phyloP scores from a whole-genome alignment of 2,888 invertebrate genomes.

The Coleophora flavipennella region DNA sequence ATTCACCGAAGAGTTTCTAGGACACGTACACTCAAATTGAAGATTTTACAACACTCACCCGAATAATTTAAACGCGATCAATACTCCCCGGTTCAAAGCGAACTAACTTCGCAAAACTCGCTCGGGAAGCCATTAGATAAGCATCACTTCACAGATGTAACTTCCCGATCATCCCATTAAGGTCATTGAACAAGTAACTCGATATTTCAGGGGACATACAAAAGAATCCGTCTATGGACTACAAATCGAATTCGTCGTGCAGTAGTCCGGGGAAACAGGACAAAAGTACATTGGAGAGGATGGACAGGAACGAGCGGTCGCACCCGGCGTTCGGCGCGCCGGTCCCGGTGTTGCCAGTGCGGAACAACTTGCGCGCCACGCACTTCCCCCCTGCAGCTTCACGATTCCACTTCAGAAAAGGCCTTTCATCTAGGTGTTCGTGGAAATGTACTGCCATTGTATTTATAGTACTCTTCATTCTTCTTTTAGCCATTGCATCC shows the following conservation, averaged over 20 bases:
- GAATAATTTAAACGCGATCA: conserved; percentile 2
- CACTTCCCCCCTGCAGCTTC: conserved; percentile 81
- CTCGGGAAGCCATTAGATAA: conserved; percentile 8
- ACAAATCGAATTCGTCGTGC: conserved; percentile 89
- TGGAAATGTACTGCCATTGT: conserved; percentile 95
- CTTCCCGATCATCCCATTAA: conserved; percentile 1
- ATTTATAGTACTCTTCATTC: conserved; percentile 86
- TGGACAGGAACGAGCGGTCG: conserved; percentile 74
- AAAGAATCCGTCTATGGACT: conserved; percentile 91
- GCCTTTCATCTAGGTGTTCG: conserved; percentile 87
- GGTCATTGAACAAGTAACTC: conserved; percentile 2
- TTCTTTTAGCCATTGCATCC: conserved; percentile 86
- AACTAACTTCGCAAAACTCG: conserved; percentile 3
- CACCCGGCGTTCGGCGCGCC: conserved; percentile 77
- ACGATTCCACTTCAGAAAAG: conserved; percentile 90
- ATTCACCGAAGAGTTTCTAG: too few species aligned
- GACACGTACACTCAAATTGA: too few species aligned
- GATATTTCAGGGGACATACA: conserved; percentile 81
- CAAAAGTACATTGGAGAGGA: conserved; percentile 66
- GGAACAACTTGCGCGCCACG: conserved; percentile 80
- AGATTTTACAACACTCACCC: too few species aligned
- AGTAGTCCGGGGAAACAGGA: conserved; percentile 83
- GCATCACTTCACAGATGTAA: neutral
- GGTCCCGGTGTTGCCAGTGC: conserved; percentile 83
- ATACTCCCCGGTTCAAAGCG: conserved; percentile 4